phyloP scores from a whole-genome alignment of 2,113 vertebrate genomes.

The Tinamus guttatus region DNA sequence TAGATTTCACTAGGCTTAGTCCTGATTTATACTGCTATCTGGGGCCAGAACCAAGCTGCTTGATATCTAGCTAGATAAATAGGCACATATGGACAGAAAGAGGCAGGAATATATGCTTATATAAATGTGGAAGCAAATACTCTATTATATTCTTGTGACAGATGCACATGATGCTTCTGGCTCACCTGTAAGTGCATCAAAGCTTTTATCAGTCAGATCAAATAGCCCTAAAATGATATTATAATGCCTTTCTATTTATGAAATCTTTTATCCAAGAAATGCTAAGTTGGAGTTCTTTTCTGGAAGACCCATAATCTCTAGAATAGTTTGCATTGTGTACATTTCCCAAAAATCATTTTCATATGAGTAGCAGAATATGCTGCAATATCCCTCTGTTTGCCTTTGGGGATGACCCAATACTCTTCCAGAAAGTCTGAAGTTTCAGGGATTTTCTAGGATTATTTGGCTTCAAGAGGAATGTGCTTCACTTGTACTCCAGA shows the following conservation, averaged over 20 bases:
- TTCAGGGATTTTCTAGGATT: conserved; percentile 49
- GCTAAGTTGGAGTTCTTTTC: conserved; percentile 40
- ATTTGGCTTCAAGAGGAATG: conserved; percentile 26
- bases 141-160: background rate
- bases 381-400: conserved; percentile 28
- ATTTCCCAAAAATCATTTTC: conserved; percentile 54
- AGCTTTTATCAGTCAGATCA: background rate
- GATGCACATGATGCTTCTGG: background rate
- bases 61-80: background rate
- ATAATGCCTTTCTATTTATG: background rate
- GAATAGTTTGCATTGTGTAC: conserved; percentile 2
- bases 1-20: background rate
- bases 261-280: conserved; percentile 17
- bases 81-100: background rate
- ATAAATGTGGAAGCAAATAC: background rate
- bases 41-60: background rate
- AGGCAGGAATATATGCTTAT: background rate
- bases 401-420: conserved; percentile 23
- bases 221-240: background rate
- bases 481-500: conserved; percentile 10
- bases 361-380: conserved; percentile 16
- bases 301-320: conserved; percentile 29
- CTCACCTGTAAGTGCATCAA: conserved; percentile 1
- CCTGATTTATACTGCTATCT: background rate
- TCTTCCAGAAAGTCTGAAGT: conserved; percentile 42